These are phyloP conservation scores for Phortica variegata DNA, from an alignment of 1,140 invertebrate species.

Conservation along the genomic window DNA sequence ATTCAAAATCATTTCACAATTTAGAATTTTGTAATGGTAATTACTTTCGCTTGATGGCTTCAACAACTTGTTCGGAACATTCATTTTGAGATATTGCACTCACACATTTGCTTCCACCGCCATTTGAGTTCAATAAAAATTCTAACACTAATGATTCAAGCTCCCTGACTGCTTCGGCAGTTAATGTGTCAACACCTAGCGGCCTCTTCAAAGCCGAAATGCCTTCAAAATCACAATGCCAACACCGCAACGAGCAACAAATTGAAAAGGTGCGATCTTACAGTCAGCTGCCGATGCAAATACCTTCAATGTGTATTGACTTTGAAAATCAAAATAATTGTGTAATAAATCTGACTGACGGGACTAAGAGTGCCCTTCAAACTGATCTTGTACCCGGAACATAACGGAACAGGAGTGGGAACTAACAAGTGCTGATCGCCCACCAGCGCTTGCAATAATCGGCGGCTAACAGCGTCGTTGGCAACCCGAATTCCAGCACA, in stretches of 20 bases:
- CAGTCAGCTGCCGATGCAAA: too few species aligned
- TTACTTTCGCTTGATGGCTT: too few species aligned
- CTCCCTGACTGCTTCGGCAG: conserved; percentile 21
- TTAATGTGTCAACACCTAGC: conserved; percentile 30
- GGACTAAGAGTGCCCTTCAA: conserved; percentile 34
- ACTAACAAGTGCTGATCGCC: background rate
- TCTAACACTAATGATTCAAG: conserved; percentile 43
- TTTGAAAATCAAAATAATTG: conserved; percentile 42
- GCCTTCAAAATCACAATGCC: conserved; percentile 14
- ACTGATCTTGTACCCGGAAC: background rate
- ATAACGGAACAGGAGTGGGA: background rate
- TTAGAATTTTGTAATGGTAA: too few species aligned
- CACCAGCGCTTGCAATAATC: background rate
- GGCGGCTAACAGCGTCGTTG: conserved; percentile 10
- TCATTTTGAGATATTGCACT: too few species aligned
- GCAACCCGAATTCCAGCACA: conserved; percentile 11
- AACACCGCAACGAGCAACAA: too few species aligned
- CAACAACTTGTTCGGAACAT: too few species aligned
- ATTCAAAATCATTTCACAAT: too few species aligned
- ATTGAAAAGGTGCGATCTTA: too few species aligned
- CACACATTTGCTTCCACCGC: too few species aligned
- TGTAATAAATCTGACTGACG: conserved; percentile 30
- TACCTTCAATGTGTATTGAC: conserved; percentile 35
- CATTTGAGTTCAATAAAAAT: too few species aligned
- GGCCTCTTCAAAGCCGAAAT: conserved; percentile 30